A percentile compares a stretch with the other conserved stretches of the same genome.
phyloP scores from a whole-genome alignment of 2,888 invertebrate genomes.

The Ligdia adustata region DNA sequence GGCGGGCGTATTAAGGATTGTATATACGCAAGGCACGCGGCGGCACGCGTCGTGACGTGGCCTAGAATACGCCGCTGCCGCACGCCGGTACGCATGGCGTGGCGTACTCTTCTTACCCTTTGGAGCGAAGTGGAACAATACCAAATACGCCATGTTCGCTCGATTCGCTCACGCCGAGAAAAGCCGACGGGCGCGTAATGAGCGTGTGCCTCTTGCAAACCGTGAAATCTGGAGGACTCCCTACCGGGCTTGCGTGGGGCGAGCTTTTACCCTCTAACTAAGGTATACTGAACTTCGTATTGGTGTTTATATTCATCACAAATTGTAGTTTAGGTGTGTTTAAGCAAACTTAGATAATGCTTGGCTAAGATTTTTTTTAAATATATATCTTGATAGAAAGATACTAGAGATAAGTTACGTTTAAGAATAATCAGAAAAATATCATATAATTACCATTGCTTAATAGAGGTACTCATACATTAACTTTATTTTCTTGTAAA shows the following conservation, averaged over 20 bases:
- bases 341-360: too few species aligned
- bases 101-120: constrained; percentile 9
- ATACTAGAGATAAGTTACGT: too few species aligned
- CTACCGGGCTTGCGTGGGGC: constrained; percentile 34
- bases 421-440: too few species aligned
- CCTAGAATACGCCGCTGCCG: background rate
- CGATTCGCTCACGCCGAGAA: constrained; percentile 19
- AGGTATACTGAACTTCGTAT: constrained; percentile 2
- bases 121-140: constrained; percentile 37
- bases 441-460: too few species aligned
- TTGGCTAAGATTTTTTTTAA: too few species aligned
- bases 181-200: constrained; percentile 68
- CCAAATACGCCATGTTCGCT: constrained; percentile 37
- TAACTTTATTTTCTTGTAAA: too few species aligned
- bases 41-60: constrained; percentile 46
- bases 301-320: too few species aligned
- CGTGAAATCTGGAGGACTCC: constrained; percentile 53
- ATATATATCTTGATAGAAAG: too few species aligned
- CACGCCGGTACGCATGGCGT: constrained; percentile 27
- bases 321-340: too few species aligned
- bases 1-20: constrained; percentile 45
- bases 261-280: constrained; percentile 10
- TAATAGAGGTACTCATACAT: too few species aligned
- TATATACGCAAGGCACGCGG: constrained; percentile 25
- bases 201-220: constrained; percentile 55